Percentiles rank a stretch among this genome's conserved stretches.
Conservation (phyloP, 2,113 vertebrate species). For the Seriola dumerili region DNA sequence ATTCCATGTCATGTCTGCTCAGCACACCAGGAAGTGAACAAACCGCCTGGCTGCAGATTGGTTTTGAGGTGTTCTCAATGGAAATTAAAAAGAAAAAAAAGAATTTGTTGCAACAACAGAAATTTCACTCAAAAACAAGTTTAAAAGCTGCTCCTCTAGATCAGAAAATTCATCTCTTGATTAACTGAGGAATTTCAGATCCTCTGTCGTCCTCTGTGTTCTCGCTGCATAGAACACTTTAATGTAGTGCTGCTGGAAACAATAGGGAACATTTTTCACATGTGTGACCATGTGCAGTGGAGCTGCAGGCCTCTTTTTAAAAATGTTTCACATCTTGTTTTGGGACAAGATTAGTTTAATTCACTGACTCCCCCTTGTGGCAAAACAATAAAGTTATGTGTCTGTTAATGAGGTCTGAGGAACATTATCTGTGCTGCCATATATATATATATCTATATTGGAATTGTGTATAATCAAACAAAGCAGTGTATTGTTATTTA, state of each 20-base stretch:
- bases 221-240: slow-evolving; percentile 1
- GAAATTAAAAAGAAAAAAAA: neutral
- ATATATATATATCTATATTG: neutral
- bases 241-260: slow-evolving; percentile 34
- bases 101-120: neutral
- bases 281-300: slow-evolving; percentile 56
- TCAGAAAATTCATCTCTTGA: neutral
- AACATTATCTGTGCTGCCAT: neutral
- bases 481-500: slow-evolving; percentile 40
- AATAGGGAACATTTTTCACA: slow-evolving; percentile 57
- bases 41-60: neutral
- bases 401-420: neutral
- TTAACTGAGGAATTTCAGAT: neutral
- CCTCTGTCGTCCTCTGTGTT: slow-evolving; percentile 6
- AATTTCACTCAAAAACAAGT: neutral
- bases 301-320: slow-evolving; percentile 53
- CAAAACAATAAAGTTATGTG: neutral
- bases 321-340: slow-evolving; percentile 68
- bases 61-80: slow-evolving; percentile 12
- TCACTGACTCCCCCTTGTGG: slow-evolving; percentile 81
- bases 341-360: slow-evolving; percentile 29
- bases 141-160: neutral
- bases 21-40: slow-evolving; percentile 58
- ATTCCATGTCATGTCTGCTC: slow-evolving; percentile 67
- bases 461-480: slow-evolving; percentile 2